Conservation (phyloP, 2,888 invertebrate genomes). For the Aplocera efformata region DNA sequence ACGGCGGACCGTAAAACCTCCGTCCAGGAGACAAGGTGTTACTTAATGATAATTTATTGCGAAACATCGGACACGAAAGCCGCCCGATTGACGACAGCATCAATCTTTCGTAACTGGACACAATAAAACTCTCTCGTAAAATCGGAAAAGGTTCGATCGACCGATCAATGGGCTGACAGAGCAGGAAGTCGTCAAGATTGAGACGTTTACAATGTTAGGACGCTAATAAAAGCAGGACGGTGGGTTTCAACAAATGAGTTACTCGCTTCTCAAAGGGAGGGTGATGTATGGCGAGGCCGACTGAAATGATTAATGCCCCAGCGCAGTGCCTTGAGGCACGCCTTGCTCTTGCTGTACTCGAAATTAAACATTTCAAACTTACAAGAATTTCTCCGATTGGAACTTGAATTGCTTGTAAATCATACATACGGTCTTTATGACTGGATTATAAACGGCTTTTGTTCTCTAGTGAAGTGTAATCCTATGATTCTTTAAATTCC, state of each 20-base stretch:
- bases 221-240: conserved; percentile 55
- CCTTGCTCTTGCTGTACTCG: conserved; percentile 32
- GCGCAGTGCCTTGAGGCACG: conserved; percentile 42
- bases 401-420: conserved; percentile 8
- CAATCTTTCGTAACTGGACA: conserved; percentile 67
- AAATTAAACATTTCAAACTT: conserved; percentile 51
- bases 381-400: conserved; percentile 5
- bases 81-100: conserved; percentile 61
- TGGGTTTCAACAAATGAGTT: conserved; percentile 64
- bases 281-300: conserved; percentile 59
- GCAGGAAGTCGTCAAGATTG: conserved; percentile 70
- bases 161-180: conserved; percentile 44
- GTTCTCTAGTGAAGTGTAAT: background rate
- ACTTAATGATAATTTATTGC: conserved; percentile 78
- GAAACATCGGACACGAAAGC: conserved; percentile 55
- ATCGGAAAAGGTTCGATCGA: conserved; percentile 44
- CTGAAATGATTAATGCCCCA: conserved; percentile 64
- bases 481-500: conserved; percentile 1
- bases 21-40: conserved; percentile 64
- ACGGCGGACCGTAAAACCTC: conserved; percentile 61
- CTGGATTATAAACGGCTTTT: conserved; percentile 2
- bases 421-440: conserved; percentile 3
- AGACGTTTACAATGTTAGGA: conserved; percentile 68
- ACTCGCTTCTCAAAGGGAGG: conserved; percentile 56
- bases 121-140: conserved; percentile 53